Conservation (phyloP, 64 coral and sea anemone genomes). For the Stichodactyla mertensii region DNA sequence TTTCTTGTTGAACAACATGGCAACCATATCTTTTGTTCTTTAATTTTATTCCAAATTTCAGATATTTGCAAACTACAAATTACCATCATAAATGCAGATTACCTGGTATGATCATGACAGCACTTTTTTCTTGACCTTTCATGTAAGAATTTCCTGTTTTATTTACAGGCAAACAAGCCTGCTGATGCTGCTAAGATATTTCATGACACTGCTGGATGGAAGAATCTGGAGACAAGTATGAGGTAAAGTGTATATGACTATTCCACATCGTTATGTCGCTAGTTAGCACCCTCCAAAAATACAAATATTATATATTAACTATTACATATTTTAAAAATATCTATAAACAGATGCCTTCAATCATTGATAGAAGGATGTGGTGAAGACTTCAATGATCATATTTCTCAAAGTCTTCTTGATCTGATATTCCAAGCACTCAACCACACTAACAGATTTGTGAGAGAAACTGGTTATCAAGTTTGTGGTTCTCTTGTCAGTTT, state of each 20-base stretch:
- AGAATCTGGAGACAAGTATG: conserved; percentile 97
- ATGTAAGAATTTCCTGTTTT: background rate
- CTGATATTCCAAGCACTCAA: conserved; percentile 81
- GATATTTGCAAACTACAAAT: too few species aligned
- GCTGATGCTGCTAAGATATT: conserved; percentile 90
- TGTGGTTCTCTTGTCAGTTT: conserved; percentile 89
- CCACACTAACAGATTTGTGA: conserved; percentile 95
- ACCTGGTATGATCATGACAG: too few species aligned
- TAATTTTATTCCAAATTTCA: too few species aligned
- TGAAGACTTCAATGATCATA: conserved; percentile 72
- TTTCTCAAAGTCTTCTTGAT: conserved; percentile 75
- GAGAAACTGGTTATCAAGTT: conserved; percentile 97
- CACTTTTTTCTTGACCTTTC: too few species aligned
- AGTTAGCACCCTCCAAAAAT: background rate
- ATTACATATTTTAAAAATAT: background rate
- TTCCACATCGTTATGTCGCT: background rate
- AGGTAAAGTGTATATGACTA: conserved; percentile 39
- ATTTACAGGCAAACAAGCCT: conserved; percentile 8
- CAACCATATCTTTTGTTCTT: too few species aligned
- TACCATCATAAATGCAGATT: background rate
- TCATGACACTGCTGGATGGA: conserved; percentile 97
- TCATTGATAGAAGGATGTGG: conserved; percentile 95
- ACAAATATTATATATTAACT: background rate
- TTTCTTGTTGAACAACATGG: too few species aligned
- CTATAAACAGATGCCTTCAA: conserved; percentile 65